These are phyloP conservation scores for Bombylius discolor DNA, from an alignment of 2,888 invertebrate genomes.

Conservation along the genomic window DNA sequence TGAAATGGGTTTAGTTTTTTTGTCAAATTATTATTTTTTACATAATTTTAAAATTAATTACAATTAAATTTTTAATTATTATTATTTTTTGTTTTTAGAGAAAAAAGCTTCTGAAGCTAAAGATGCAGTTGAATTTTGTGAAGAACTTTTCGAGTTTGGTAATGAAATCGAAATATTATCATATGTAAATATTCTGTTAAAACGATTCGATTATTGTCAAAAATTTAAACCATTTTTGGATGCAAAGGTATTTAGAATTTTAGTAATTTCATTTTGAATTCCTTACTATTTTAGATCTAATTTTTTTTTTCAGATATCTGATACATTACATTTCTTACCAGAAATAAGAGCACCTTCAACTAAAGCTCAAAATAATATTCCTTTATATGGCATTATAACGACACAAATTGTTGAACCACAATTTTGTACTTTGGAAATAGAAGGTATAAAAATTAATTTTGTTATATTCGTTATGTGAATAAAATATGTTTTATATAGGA, in stretches of 20 bases:
- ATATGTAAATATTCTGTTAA: slow-evolving; percentile 49
- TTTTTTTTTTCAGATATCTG: slow-evolving; percentile 28
- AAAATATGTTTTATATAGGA: slow-evolving; percentile 15
- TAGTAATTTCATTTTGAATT: too few species aligned
- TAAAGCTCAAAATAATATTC: slow-evolving; percentile 34
- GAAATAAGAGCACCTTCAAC: slow-evolving; percentile 39
- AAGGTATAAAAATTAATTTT: slow-evolving; percentile 37
- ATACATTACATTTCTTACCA: slow-evolving; percentile 42
- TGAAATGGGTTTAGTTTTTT: slow-evolving; percentile 30
- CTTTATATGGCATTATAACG: slow-evolving; percentile 45
- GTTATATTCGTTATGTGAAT: slow-evolving; percentile 22
- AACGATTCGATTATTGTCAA: slow-evolving; percentile 49
- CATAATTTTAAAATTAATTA: not conserved
- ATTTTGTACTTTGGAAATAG: slow-evolving; percentile 43
- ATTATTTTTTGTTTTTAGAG: slow-evolving; percentile 28
- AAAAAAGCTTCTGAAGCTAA: slow-evolving; percentile 43
- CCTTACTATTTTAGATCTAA: too few species aligned
- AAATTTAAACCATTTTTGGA: slow-evolving; percentile 40
- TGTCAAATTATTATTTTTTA: not conserved
- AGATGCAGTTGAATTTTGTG: slow-evolving; percentile 49
- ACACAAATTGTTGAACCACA: slow-evolving; percentile 51
- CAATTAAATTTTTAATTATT: not conserved
- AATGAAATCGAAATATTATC: slow-evolving; percentile 59
- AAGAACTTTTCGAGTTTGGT: slow-evolving; percentile 50
- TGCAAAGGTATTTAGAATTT: slow-evolving; percentile 23